phyloP scores from a whole-genome alignment of 1,140 invertebrate genomes.

The Spodoptera frugiperda region DNA sequence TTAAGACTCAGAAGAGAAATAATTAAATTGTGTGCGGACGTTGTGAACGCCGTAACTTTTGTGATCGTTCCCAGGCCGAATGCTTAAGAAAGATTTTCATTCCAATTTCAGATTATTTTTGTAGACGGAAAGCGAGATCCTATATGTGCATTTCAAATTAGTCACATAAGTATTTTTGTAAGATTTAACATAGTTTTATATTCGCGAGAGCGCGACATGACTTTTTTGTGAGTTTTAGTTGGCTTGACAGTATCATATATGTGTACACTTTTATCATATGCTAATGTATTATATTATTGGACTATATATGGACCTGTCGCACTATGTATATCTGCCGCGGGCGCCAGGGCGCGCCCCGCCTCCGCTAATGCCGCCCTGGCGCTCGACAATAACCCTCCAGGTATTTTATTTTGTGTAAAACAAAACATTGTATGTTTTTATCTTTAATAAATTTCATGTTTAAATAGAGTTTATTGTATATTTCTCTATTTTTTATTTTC shows the following conservation, averaged over 20 bases:
- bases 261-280: slow-evolving; percentile 82
- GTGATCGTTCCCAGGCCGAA: slow-evolving; percentile 79
- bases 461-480: slow-evolving; percentile 86
- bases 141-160: slow-evolving; percentile 85
- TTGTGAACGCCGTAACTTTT: slow-evolving; percentile 72
- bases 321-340: slow-evolving; percentile 73
- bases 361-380: slow-evolving; percentile 61
- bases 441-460: slow-evolving; percentile 87
- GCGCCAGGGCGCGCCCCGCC: slow-evolving; percentile 64
- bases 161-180: slow-evolving; percentile 86
- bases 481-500: slow-evolving; percentile 83
- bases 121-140: slow-evolving; percentile 83
- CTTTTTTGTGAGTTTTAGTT: slow-evolving; percentile 81
- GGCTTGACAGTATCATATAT: slow-evolving; percentile 85
- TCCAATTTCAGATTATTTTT: slow-evolving; percentile 86
- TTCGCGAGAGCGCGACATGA: slow-evolving; percentile 83
- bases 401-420: slow-evolving; percentile 87
- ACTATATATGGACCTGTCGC: slow-evolving; percentile 81
- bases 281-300: slow-evolving; percentile 84
- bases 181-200: slow-evolving; percentile 85
- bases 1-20: slow-evolving; percentile 95
- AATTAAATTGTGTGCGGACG: slow-evolving; percentile 75
- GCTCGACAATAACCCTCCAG: slow-evolving; percentile 71
- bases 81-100: slow-evolving; percentile 82
- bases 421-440: slow-evolving; percentile 85